These are phyloP conservation scores for Muntiacus reevesi DNA, from an alignment of 2,113 vertebrate genomes.

Conservation along the genomic window DNA sequence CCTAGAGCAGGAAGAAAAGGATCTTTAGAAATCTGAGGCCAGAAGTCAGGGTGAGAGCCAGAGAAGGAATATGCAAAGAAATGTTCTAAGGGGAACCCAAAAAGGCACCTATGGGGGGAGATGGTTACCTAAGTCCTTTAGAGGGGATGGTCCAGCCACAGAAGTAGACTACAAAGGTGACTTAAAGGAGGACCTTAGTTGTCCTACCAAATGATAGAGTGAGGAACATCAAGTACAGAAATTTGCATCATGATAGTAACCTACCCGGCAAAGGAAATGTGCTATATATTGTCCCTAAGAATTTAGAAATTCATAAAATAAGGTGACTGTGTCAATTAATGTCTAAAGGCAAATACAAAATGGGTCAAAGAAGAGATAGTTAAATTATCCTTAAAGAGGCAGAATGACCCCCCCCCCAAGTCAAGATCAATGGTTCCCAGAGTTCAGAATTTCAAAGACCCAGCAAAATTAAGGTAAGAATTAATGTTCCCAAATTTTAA, in stretches of 20 bases:
- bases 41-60: not conserved
- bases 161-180: not conserved
- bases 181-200: not conserved
- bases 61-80: not conserved
- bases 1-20: constrained; percentile 78
- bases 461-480: not conserved
- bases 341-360: constrained; percentile 22
- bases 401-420: not conserved
- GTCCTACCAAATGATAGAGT: not conserved
- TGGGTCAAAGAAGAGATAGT: not conserved
- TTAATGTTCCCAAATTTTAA: not conserved
- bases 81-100: not conserved
- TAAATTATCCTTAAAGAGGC: not conserved
- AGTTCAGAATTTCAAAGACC: not conserved
- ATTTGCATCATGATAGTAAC: not conserved
- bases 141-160: not conserved
- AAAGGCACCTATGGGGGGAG: not conserved
- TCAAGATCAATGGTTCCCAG: not conserved
- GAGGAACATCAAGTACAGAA: not conserved
- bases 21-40: not conserved
- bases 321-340: not conserved
- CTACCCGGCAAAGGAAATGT: not conserved
- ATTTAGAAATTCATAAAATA: not conserved
- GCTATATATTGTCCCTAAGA: not conserved
- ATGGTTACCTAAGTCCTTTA: not conserved